Evolutionary conservation across 2,888 invertebrate species (phyloP).

Genomic region (Drosophila falleni): DNA sequence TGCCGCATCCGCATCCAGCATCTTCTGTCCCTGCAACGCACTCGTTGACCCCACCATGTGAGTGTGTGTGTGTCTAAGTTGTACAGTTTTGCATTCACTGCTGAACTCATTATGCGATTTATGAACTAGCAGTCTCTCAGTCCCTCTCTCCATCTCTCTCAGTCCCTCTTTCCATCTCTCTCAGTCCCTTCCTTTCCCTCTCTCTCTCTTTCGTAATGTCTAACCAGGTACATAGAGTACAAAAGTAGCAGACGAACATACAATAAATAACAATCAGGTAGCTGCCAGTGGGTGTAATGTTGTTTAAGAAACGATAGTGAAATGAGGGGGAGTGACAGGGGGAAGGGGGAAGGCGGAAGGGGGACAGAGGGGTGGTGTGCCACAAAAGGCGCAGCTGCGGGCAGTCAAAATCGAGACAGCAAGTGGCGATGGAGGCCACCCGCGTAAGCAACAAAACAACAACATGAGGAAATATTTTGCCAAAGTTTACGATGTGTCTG

Average conservation of each 20-base stretch:
- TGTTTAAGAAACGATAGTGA: background rate
- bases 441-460: constrained; percentile 41
- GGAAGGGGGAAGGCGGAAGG: too few relatives aligned
- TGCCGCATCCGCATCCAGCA: background rate
- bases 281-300: constrained; percentile 40
- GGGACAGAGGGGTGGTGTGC: background rate
- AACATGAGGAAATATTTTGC: constrained; percentile 54
- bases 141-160: background rate
- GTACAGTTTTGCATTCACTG: constrained; percentile 47
- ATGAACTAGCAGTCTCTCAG: constrained; percentile 32
- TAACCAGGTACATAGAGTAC: constrained; percentile 44
- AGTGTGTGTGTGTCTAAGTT: background rate
- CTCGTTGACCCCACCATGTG: constrained; percentile 13
- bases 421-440: constrained; percentile 51
- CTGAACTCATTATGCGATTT: constrained; percentile 49
- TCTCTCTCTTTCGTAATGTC: constrained; percentile 51
- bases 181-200: background rate
- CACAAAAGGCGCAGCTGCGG: constrained; percentile 64
- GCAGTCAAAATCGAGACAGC: constrained; percentile 24
- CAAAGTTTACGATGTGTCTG: constrained; percentile 58
- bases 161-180: background rate
- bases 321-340: too few relatives aligned
- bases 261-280: constrained; percentile 77
- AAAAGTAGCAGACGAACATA: constrained; percentile 58
- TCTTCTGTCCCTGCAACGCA: constrained; percentile 7